Base-by-base conservation (phyloP, 2,888 invertebrate species). In the Sylvicola fuscatus region DNA sequence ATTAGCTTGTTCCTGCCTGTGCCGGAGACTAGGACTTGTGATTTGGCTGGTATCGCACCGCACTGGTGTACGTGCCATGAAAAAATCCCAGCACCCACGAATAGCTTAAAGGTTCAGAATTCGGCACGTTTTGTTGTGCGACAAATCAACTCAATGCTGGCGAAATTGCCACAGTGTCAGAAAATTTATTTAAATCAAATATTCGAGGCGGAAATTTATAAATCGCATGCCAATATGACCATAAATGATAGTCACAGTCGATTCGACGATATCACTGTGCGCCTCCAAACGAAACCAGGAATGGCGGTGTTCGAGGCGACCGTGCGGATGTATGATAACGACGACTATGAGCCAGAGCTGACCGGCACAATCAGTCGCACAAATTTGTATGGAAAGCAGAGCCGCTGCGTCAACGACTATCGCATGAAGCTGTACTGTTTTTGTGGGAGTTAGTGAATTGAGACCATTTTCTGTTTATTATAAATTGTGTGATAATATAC, bases 31-130 rank as follows among this genome's bases (percentile, higher is more conserved):
- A 63, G 92, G 32, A 82, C 78, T 0, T 93, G 92, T 50, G 61
- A 67, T 34, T 61, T 64, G 40, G 89, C 90, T 0, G 72, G 65
- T 2, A 83, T 93, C 39, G 70, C 74, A 1, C 71, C 75, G 16
- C 82, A 87, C 51, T 92, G 81, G 79, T 92, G 92, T 53, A 80
- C 84, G 14, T 92, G 92, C 44, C 78, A 83, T 48, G 67, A 67
- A 38, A 71, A 70, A 36, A 58, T 58, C 34, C 65, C 68, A 42
- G 49, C 82, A 13, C 50, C 64, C 1, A 56, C 58, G 1, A 61
- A 65, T 21, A 66, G 72, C 42, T 46, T 40, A 0, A 46, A 54
- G 5, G 74, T 78, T 0, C 50, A 58, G 5, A 60, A 68, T 29
- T 72, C 72, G 1, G 73, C 75, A 0, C 49, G 58, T 1, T 67